Percentiles rank a stretch among this genome's conserved stretches.
Conservation (phyloP, 2,797 vertebrate genomes). For the Lepilemur septentrionalis region DNA sequence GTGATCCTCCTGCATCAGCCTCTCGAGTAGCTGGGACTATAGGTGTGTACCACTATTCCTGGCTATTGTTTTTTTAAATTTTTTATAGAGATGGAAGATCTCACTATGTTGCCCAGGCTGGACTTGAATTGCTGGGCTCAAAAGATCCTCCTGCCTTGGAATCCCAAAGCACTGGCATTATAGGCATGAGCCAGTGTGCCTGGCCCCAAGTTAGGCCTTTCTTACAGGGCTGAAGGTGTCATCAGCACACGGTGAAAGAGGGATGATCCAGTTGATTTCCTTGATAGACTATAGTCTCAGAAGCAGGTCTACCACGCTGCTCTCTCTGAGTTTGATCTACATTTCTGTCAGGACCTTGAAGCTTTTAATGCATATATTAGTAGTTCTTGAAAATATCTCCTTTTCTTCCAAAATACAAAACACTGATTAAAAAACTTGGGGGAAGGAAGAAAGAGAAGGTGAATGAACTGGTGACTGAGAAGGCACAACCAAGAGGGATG, state of each 20-base stretch:
- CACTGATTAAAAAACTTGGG: not conserved
- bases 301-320: not conserved
- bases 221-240: not conserved
- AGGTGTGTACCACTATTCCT: too few relatives aligned
- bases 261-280: not conserved
- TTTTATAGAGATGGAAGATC: too few relatives aligned
- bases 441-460: not conserved
- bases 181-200: too few relatives aligned
- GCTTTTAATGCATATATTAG: not conserved
- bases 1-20: too few relatives aligned
- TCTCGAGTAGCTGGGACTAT: too few relatives aligned
- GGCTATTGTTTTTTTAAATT: too few relatives aligned
- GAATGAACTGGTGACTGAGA: not conserved
- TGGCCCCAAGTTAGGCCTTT: not conserved
- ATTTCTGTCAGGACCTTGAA: not conserved
- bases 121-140: too few relatives aligned
- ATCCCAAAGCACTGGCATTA: too few relatives aligned
- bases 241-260: not conserved
- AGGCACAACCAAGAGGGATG: not conserved
- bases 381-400: not conserved
- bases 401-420: not conserved
- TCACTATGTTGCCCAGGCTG: too few relatives aligned
- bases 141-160: too few relatives aligned
- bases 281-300: too few relatives aligned
- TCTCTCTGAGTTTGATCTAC: not conserved